These are phyloP conservation scores for Lethocerus indicus DNA, from an alignment of 1,140 invertebrate species.

Conservation along the genomic window DNA sequence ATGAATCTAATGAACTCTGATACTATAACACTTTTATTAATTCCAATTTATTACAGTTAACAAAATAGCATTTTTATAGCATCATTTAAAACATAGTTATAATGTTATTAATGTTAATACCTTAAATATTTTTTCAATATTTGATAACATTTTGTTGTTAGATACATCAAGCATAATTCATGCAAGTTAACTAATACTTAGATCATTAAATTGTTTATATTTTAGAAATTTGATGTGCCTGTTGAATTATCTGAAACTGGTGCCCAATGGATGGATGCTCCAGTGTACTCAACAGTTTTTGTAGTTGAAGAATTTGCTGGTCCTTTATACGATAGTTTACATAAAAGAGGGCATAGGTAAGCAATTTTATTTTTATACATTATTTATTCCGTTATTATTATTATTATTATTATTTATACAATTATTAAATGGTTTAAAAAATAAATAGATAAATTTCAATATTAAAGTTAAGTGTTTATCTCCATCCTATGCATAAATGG, in stretches of 20 bases:
- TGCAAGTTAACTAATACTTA: neutral
- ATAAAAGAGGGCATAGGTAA: conserved; percentile 16
- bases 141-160: neutral
- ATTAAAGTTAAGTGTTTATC: neutral
- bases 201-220: too few relatives aligned
- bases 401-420: neutral
- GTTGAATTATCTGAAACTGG: conserved; percentile 16
- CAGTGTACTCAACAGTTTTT: conserved; percentile 9
- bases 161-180: neutral
- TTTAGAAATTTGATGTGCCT: conserved; percentile 16
- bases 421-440: neutral
- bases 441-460: neutral
- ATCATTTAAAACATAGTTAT: neutral
- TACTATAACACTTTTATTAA: too few relatives aligned
- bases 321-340: conserved; percentile 12
- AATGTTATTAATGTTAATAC: neutral
- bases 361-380: neutral
- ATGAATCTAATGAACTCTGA: too few relatives aligned
- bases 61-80: neutral
- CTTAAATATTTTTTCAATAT: neutral
- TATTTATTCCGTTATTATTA: neutral
- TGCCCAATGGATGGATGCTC: conserved; percentile 9
- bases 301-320: conserved; percentile 18
- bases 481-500: neutral
- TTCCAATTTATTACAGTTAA: neutral